Percentiles rank a stretch among this genome's conserved stretches.
Evolutionary conservation across 23 tunicate genomes (phyloP).

Genomic region (Styela plicata): DNA sequence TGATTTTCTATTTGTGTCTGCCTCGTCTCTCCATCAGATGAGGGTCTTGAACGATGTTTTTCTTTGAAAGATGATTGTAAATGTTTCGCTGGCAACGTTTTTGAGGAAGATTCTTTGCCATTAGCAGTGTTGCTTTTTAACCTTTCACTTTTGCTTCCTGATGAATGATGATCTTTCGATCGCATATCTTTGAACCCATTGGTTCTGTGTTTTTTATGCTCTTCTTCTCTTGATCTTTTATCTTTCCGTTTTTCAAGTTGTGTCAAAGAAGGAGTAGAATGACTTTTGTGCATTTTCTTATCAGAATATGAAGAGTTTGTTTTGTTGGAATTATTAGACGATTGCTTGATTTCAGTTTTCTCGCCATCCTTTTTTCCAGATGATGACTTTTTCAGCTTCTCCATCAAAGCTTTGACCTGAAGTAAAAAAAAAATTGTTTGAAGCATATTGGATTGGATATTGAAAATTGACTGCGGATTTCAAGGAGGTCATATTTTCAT

Average conservation of each 20-base stretch:
- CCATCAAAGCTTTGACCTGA: conserved; percentile 63
- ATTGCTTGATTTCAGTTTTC: not conserved
- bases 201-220: not conserved
- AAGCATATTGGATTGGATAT: too few relatives aligned
- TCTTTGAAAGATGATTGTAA: not conserved
- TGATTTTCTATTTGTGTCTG: not conserved
- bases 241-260: not conserved
- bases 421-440: not conserved
- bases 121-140: not conserved
- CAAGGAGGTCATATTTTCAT: too few relatives aligned
- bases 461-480: too few relatives aligned
- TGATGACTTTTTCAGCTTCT: conserved; percentile 41
- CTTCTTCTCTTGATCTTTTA: not conserved
- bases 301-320: not conserved
- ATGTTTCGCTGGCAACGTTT: not conserved
- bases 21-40: not conserved
- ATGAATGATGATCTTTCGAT: not conserved
- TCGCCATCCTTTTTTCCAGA: not conserved
- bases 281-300: not conserved
- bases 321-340: not conserved
- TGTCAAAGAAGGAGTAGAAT: not conserved
- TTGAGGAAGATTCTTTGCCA: not conserved
- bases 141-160: not conserved
- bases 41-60: not conserved
- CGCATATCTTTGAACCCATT: not conserved